Evolutionary conservation across 2,888 invertebrate genomes (phyloP).

Genomic region (Sminthurinus aureus): DNA sequence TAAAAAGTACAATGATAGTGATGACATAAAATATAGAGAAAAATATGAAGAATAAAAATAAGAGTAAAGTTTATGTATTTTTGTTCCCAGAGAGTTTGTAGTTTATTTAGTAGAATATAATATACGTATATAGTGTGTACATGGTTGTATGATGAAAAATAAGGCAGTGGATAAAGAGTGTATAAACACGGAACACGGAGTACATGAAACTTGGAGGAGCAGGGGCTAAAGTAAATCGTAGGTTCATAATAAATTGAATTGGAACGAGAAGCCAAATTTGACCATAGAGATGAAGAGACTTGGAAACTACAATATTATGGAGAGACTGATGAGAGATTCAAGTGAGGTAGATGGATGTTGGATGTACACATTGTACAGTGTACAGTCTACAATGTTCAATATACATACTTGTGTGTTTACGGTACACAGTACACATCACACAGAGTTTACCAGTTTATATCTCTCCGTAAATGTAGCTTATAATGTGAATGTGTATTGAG

Average conservation of each 20-base stretch:
- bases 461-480: neutral
- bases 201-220: too few relatives aligned
- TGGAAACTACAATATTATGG: neutral
- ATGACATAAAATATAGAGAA: too few relatives aligned
- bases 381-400: too few relatives aligned
- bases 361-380: too few relatives aligned
- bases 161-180: neutral
- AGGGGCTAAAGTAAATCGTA: neutral
- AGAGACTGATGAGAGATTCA: neutral
- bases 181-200: neutral
- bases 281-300: neutral
- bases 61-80: too few relatives aligned
- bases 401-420: neutral
- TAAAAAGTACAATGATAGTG: too few relatives aligned
- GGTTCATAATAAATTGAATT: conserved; percentile 27
- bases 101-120: too few relatives aligned
- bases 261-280: conserved; percentile 22
- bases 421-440: neutral
- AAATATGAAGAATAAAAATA: too few relatives aligned
- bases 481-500: neutral
- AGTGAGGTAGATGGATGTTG: neutral
- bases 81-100: too few relatives aligned
- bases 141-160: neutral
- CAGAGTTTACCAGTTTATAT: neutral
- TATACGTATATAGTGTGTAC: too few relatives aligned